Base-by-base conservation (phyloP, 2,888 invertebrate genomes). In the Aspidapion aeneum region DNA sequence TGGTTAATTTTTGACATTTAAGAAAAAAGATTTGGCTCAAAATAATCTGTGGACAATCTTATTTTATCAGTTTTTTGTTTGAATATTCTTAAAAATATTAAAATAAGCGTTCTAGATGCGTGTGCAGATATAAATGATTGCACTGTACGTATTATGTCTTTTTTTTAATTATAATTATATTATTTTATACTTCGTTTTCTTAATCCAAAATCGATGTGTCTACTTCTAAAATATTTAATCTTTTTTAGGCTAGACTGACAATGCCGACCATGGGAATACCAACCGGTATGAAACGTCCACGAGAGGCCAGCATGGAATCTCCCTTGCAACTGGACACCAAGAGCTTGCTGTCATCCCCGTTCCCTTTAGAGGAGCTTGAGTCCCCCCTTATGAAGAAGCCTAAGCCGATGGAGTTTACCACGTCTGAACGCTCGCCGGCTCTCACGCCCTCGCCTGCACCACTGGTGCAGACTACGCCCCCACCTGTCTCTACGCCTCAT, bases 221-320 rank as follows among this genome's bases (percentile, higher is more conserved):
- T n/a, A n/a, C n/a, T n/a, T n/a, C n/a, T n/a, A n/a, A n/a, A n/a
- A n/a, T n/a, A n/a, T n/a, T n/a, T n/a, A n/a, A n/a, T 35, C 3
- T 35, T 35, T 35, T 35, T 12, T 12, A 35, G 35, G 35, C 35
- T 7, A 35, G 35, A 35, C 35, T 35, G 5, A 35, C 5, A 3
- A 35, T 35, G 12, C 35, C 35, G 12, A 35, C 35, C 3, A 35
- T 35, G 5, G 5, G 5, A 3, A 35, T 35, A 7, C 35, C 35
- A 12, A 12, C 12, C 12, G 18, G 55, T 18, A 21, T 19, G 1
- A 75, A 85, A 78, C 77, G 83, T 72, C 78, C 78, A 1, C 80
- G 81, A 69, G 84, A 76, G 60, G 69, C 72, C 1, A 80, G 79
- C 66, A n/a, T n/a, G n/a, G 84, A 75, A 62, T 71, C 71, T 1